Evolutionary conservation across 2,797 vertebrate species (phyloP).

Genomic region (Hozukius guyotensis): DNA sequence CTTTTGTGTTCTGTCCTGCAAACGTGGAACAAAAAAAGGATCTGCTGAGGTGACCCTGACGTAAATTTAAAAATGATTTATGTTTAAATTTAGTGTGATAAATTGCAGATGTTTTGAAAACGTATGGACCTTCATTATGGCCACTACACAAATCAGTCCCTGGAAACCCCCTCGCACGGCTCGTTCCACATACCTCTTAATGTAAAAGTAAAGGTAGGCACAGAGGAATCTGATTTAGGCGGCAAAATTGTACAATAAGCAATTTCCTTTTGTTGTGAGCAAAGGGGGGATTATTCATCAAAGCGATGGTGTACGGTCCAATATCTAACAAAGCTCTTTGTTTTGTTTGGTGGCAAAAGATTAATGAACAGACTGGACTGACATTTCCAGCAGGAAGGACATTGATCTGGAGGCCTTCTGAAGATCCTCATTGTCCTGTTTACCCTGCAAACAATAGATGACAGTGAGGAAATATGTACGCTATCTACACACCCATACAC

Average conservation of each 20-base stretch:
- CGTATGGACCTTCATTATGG: conserved; percentile 9
- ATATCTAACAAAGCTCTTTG: conserved; percentile 72
- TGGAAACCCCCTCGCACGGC: not conserved
- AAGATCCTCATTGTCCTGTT: conserved; percentile 74
- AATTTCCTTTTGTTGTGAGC: conserved; percentile 60
- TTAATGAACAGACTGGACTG: conserved; percentile 74
- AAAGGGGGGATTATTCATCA: conserved; percentile 69
- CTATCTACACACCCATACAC: conserved; percentile 11
- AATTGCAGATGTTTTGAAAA: conserved; percentile 23
- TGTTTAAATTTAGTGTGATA: conserved; percentile 30
- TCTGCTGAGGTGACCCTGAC: not conserved
- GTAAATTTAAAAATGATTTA: conserved; percentile 13
- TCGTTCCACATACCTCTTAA: not conserved
- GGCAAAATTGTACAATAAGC: conserved; percentile 56
- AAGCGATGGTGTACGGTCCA: conserved; percentile 44
- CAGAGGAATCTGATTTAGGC: conserved; percentile 29
- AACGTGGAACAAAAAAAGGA: not conserved
- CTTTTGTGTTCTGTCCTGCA: not conserved
- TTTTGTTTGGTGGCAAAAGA: conserved; percentile 73
- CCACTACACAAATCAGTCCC: conserved; percentile 7
- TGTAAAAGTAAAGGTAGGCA: conserved; percentile 28
- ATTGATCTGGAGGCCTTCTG: conserved; percentile 73
- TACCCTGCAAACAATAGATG: conserved; percentile 68
- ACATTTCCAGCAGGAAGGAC: conserved; percentile 77
- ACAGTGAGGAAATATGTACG: conserved; percentile 44